These are phyloP conservation scores for Gobio gobio DNA, from an alignment of 2,113 vertebrate species.

Conservation along the genomic window DNA sequence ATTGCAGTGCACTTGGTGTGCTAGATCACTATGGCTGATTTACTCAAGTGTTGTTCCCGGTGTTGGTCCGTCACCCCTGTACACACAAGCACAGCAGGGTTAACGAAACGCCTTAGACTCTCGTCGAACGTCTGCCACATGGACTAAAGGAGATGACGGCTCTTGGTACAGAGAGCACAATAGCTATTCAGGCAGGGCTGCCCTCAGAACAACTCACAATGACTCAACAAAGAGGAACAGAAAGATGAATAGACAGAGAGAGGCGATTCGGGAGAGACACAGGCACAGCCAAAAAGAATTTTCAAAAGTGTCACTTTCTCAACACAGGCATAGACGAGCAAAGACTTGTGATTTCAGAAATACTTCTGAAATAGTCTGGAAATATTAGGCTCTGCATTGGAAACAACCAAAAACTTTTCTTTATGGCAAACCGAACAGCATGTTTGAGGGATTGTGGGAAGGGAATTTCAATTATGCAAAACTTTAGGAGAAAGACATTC, in stretches of 20 bases:
- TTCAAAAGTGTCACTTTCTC: neutral
- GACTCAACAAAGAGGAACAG: slow-evolving; percentile 49
- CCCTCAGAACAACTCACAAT: slow-evolving; percentile 60
- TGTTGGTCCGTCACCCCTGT: slow-evolving; percentile 19
- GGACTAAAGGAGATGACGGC: slow-evolving; percentile 61
- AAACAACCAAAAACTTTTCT: neutral
- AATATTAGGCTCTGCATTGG: neutral
- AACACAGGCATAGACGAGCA: neutral
- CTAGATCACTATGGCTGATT: neutral
- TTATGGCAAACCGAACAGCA: neutral
- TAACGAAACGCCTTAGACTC: neutral
- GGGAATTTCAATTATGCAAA: neutral
- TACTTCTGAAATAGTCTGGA: neutral
- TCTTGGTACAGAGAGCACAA: slow-evolving; percentile 74
- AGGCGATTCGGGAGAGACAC: slow-evolving; percentile 42
- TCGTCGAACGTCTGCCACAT: slow-evolving; percentile 45
- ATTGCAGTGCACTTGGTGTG: slow-evolving; percentile 15
- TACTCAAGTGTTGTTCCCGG: neutral
- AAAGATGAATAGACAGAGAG: slow-evolving; percentile 29
- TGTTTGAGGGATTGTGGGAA: neutral
- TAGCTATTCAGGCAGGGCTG: slow-evolving; percentile 58
- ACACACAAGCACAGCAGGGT: slow-evolving; percentile 35
- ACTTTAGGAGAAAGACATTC: slow-evolving; percentile 14
- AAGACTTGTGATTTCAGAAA: neutral
- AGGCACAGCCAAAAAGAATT: neutral